phyloP scores from a whole-genome alignment of 2,113 vertebrate species.

The Anhinga anhinga region DNA sequence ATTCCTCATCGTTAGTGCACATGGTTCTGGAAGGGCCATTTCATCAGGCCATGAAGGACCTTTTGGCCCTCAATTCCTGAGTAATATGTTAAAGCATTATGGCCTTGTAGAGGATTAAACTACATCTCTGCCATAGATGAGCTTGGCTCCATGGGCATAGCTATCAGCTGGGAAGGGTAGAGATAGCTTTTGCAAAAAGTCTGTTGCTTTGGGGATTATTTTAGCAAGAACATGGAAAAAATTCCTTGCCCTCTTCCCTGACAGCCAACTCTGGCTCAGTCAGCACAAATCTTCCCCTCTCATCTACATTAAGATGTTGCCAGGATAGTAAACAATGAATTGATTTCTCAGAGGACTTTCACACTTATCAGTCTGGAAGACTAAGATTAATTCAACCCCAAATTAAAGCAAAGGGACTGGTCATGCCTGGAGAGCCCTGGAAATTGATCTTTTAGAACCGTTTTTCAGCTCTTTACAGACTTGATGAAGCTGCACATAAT shows the following conservation, averaged over 20 bases:
- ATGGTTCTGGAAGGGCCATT: not conserved
- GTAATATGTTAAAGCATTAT: not conserved
- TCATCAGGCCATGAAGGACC: not conserved
- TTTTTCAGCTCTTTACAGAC: not conserved
- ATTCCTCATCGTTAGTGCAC: not conserved
- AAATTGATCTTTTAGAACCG: not conserved
- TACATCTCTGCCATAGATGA: not conserved
- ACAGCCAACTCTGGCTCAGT: not conserved
- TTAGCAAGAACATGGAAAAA: not conserved
- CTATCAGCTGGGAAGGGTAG: not conserved
- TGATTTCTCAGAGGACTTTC: not conserved
- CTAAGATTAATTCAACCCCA: not conserved
- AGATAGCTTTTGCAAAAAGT: not conserved
- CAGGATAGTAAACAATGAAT: not conserved
- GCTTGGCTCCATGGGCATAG: not conserved
- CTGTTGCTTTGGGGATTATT: not conserved
- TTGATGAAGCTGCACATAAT: not conserved
- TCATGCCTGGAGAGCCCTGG: not conserved
- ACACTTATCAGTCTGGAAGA: not conserved
- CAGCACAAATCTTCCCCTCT: not conserved
- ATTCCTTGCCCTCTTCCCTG: not conserved
- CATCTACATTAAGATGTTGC: not conserved
- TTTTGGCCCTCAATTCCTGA: not conserved
- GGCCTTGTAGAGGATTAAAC: not conserved
- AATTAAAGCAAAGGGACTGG: not conserved